Evolutionary conservation across 2,113 vertebrate genomes (phyloP), one percentile per base, ranked within the genome.

Genomic region (Sylvilagus bachmani): DNA sequence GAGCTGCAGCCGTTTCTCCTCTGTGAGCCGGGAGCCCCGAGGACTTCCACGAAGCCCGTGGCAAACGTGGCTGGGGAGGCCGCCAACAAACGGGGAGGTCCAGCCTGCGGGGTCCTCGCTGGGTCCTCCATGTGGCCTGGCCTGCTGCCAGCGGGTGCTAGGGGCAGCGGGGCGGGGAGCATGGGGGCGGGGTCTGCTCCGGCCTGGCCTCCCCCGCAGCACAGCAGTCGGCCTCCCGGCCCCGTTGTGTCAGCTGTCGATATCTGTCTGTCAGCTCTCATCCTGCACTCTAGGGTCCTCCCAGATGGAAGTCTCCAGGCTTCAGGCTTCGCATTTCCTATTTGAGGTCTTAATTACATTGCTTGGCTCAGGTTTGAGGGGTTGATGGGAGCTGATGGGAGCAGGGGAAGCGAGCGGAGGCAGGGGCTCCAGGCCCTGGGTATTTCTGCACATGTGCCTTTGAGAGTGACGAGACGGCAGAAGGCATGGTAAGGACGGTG

Each of bases 331-430:
- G 44, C 29, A 64, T 95, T 97, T 96, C 84, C 70, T 95, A 95
- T 70, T 70, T 96, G 95, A 97, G 79, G 87, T 96, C 91, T 97
- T 93, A 97, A 91, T 95, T 93, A 75, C 17, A 27, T n/a, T 71
- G 61, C 80, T 10, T 29, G 21, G 62, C 36, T 73, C 62, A 27
- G 33, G 75, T 55, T 66, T 81, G 62, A 81, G 21, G n/a, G 12
- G 0, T 19, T 61, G 61, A 44, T 0, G 3, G 24, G 9, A 1
- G 19, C 36, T 9, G 21, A 27, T 29, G 29, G 86, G 38, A 29
- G 12, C 10, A 1, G 17, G 25, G 27, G 33, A 16, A 19, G 38
- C 55, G 14, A 49, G n/a, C 0, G 1, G 8, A 64, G 3, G 16
- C 16, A 7, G 58, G 7, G 31, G 7, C n/a, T 10, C 31, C 49